Evolutionary conservation across 2,113 vertebrate genomes (phyloP).

Genomic region (Plectropomus leopardus): DNA sequence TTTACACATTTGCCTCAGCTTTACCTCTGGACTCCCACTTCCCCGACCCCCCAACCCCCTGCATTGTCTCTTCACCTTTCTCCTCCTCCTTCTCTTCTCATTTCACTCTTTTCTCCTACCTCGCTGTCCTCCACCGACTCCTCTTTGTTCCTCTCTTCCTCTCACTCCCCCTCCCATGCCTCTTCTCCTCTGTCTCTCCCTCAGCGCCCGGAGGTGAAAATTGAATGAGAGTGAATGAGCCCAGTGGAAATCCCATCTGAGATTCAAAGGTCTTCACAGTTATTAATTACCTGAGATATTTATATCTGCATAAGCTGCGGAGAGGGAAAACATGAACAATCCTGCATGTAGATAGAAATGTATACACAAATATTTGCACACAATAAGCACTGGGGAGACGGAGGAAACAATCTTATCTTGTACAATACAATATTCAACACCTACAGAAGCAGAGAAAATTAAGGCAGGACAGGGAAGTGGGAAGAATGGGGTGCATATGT

Average conservation of each 20-base stretch:
- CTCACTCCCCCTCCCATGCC: neutral
- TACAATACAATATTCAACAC: neutral
- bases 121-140: constrained; percentile 4
- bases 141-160: constrained; percentile 11
- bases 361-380: constrained; percentile 22
- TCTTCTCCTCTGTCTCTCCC: constrained; percentile 16
- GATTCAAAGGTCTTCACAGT: constrained; percentile 45
- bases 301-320: constrained; percentile 48
- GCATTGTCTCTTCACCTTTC: neutral
- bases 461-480: neutral
- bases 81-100: neutral
- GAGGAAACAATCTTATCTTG: constrained; percentile 15
- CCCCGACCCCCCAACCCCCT: neutral
- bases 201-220: constrained; percentile 58
- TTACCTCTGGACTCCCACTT: neutral
- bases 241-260: constrained; percentile 57
- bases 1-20: neutral
- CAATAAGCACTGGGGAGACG: neutral
- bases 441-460: neutral
- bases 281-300: constrained; percentile 77
- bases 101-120: neutral
- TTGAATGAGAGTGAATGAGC: constrained; percentile 61
- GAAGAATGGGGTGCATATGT: neutral
- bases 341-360: constrained; percentile 14
- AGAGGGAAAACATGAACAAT: constrained; percentile 44